Percentiles rank a stretch among this genome's conserved stretches.
These are phyloP conservation scores for Rattus norvegicus DNA, from an alignment of 2,113 vertebrate genomes.

Conservation along the genomic window GRCr8 NC_086024.1:76725001-76725500, in stretches of 20 bases:
- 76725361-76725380: conserved; percentile 74
- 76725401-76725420: conserved; percentile 99
- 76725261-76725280: conserved; percentile 93
- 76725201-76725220: conserved; percentile 92
- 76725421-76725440: conserved; percentile 98
- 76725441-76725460: conserved; percentile 98
- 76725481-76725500: conserved; percentile 98
- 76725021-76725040: conserved; percentile 73
- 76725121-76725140: conserved; percentile 88
- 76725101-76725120: conserved; percentile 85
- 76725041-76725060: conserved; percentile 77
- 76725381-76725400: conserved; percentile 97
- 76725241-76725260: conserved; percentile 98
- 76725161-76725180: conserved; percentile 90
- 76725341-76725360: conserved; percentile 66
- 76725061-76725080: conserved; percentile 76
- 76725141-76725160: conserved; percentile 87
- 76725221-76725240: conserved; percentile 96
- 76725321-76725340: conserved; percentile 92
- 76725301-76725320: conserved; percentile 95
- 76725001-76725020: conserved; percentile 62
- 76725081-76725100: conserved; percentile 83
- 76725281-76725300: conserved; percentile 94
- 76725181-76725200: conserved; percentile 91
- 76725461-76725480: conserved; percentile 98